Conservation (phyloP, 2,888 invertebrate species). For the Eupeodes luniger region DNA sequence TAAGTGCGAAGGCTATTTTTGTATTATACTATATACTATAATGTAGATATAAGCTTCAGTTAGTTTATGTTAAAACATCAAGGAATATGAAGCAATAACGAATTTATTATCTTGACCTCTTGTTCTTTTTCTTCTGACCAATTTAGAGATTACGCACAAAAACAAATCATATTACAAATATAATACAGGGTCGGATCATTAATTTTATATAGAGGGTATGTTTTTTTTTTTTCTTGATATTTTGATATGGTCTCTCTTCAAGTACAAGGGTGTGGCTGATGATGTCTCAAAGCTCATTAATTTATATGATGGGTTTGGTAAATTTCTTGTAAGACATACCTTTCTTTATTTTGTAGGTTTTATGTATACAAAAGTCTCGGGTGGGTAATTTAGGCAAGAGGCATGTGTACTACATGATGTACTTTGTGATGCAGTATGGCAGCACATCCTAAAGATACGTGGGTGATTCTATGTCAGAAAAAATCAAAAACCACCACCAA, state of each 20-base stretch:
- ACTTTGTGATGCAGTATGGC: too few species aligned
- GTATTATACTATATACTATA: background rate
- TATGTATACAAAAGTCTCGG: background rate
- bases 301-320: slow-evolving; percentile 26
- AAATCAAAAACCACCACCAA: too few species aligned
- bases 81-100: slow-evolving; percentile 44
- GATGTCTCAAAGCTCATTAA: slow-evolving; percentile 29
- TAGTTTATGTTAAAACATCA: slow-evolving; percentile 3
- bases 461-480: background rate
- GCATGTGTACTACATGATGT: background rate
- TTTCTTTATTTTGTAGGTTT: slow-evolving; percentile 28
- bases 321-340: slow-evolving; percentile 34
- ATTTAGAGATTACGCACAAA: slow-evolving; percentile 25
- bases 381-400: slow-evolving; percentile 1
- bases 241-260: background rate
- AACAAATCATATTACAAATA: slow-evolving; percentile 20
- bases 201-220: slow-evolving; percentile 35
- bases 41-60: background rate
- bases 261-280: slow-evolving; percentile 23
- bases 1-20: slow-evolving; percentile 39
- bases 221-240: background rate
- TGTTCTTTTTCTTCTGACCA: background rate
- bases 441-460: background rate
- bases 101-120: slow-evolving; percentile 43
- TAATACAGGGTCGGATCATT: slow-evolving; percentile 32